These are phyloP conservation scores for Nannospalax galili DNA, from an alignment of 2,113 vertebrate species.

Conservation along the genomic window DNA sequence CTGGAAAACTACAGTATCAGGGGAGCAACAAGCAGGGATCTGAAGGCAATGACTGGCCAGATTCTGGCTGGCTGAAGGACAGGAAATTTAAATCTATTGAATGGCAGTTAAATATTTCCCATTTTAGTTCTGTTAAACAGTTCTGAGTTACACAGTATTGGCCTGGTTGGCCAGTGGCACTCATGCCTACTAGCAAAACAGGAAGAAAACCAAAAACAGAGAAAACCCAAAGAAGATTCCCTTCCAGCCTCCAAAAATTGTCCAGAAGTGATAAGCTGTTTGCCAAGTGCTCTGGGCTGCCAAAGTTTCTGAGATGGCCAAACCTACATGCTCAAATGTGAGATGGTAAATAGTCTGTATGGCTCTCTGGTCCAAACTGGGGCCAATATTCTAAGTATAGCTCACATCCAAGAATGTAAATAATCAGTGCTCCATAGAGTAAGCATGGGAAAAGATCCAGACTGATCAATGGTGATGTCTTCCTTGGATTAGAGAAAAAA, in stretches of 20 bases:
- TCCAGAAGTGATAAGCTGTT: background rate
- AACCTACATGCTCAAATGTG: background rate
- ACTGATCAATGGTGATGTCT: background rate
- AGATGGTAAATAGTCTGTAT: background rate
- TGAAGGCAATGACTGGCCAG: background rate
- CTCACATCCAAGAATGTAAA: background rate
- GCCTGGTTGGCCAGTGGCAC: background rate
- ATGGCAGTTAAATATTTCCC: background rate
- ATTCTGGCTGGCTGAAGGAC: background rate
- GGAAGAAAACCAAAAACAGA: background rate
- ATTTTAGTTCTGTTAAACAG: background rate
- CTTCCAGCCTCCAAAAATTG: background rate
- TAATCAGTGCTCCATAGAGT: constrained; percentile 7
- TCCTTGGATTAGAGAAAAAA: constrained; percentile 20
- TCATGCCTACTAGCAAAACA: background rate
- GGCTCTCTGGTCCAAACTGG: background rate
- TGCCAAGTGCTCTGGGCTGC: constrained; percentile 13
- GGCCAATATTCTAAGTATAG: constrained; percentile 1
- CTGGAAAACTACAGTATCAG: background rate
- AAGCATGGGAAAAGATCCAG: background rate
- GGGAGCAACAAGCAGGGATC: background rate
- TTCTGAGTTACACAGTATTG: background rate
- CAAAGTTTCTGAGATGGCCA: constrained; percentile 4
- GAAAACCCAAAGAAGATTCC: constrained; percentile 3
- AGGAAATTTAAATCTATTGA: constrained; percentile 2